phyloP scores from a whole-genome alignment of 2,113 vertebrate species.

The Ia io region DNA sequence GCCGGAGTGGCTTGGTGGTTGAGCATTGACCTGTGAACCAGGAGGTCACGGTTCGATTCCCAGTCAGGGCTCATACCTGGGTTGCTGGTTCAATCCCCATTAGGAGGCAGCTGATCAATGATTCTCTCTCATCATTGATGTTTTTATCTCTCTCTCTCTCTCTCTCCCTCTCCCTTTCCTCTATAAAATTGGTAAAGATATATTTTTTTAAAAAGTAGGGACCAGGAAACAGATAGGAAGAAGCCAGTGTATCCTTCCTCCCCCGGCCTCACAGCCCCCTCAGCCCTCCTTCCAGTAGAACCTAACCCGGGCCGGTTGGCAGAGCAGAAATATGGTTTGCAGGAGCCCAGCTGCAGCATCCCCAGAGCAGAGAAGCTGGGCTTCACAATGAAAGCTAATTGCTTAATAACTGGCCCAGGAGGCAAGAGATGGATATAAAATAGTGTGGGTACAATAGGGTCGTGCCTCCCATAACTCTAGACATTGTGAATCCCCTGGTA shows the following conservation, averaged over 20 bases:
- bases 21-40: too few species aligned
- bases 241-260: neutral
- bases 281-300: too few species aligned
- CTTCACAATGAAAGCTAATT: neutral
- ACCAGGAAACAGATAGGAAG: neutral
- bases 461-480: neutral
- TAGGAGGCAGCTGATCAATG: too few species aligned
- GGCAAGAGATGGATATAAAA: neutral
- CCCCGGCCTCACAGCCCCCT: too few species aligned
- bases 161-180: too few species aligned
- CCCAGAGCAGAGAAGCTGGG: neutral
- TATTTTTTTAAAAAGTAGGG: neutral
- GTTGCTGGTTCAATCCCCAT: too few species aligned
- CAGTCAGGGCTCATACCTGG: too few species aligned
- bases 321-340: neutral
- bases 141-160: too few species aligned
- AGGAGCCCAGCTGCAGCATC: neutral
- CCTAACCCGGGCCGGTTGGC: accelerated
- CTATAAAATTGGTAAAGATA: too few species aligned
- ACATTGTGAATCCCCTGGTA: neutral
- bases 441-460: accelerated
- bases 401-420: neutral
- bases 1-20: too few species aligned
- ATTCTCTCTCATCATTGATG: too few species aligned
- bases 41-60: too few species aligned